Base-by-base conservation (phyloP, 2,888 invertebrate genomes). In the Autographa pulchrina region DNA sequence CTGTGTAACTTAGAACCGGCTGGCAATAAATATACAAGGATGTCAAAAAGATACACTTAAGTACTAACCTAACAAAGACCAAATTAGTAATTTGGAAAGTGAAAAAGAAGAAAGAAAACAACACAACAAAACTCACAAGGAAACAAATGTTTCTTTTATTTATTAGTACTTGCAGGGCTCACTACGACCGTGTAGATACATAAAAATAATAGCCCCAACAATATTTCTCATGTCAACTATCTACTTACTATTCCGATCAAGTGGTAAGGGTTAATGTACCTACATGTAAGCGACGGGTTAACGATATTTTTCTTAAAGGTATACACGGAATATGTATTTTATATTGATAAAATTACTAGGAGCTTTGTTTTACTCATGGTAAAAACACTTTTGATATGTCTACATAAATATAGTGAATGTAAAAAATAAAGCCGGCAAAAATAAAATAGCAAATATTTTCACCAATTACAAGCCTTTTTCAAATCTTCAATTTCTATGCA, bases 401-500 rank as follows among this genome's bases (percentile, higher is more conserved):
- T 56, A 25, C 14, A 4, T 25, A 13, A 25, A 25, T 25, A 25
- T 2, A 25, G 25, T 25, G 25, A 25, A 25, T 2, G 3, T 5
- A 25, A 56, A 25, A 13, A 9, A 25, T 56, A 56, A 25, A 56
- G 13, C 13, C 4, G 20, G 20, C 20, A 20, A 20, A 20, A 56
- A 20, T 56, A 56, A 56, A 56, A 25, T 25, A 56, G 32, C 32
- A 54, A 59, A 41, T 16, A 60, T 18, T 35, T 32, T 18, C 11
- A 65, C 68, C 14, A 67, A 63, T 62, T 65, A 41, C 9, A 52
- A 73, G 66, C 56, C 20, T 54, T 65, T 74, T 65, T 70, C 9
- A n/a, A 72, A 62, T 64, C 13, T 68, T 61, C 69, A 61, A 75
- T 60, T 68, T 67, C 68, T 67, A 64, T 67, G 68, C 67, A n/a